Evolutionary conservation across 2,797 vertebrate species (phyloP), one percentile per base, ranked within the genome.

Genomic region (Percopsis omiscomaycus): DNA sequence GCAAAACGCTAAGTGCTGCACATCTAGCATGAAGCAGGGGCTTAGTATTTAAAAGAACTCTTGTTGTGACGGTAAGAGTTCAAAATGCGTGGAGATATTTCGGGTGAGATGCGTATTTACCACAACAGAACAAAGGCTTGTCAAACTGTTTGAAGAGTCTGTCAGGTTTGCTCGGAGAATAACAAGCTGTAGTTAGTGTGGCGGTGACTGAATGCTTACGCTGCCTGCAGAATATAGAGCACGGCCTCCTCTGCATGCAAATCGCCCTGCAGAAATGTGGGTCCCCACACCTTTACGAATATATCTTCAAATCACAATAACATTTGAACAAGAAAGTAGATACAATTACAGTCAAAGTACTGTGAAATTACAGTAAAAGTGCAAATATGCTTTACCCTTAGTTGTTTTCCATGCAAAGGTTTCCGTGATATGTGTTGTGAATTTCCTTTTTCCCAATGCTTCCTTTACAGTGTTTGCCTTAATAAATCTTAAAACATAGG

Each of bases 101-200:
- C 13, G 14, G 55, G 28, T 44, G 55, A 56, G 53, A 37, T 12
- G 27, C 5, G 29, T 55, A n/a, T 15, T 55, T 30, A 55, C 54
- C 8, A 42, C 30, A 15, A 42, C 9, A 32, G 30, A 37, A 55
- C 53, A 37, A 55, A 55, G 53, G 53, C 53, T 55, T 13, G 54
- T 55, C 54, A 37, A 37, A 44, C n/a, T 57, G 15, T 57, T 44
- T 42, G 55, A 56, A 16, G 28, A 56, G 30, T 44, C 13, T 37
- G 55, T 13, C 55, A 15, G 30, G 14, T 56, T 32, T 16, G 32
- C 29, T 16, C 37, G 11, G 37, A 13, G 16, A 58, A 27, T 45
- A 16, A 58, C 27, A 53, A 22, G 27, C 12, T 53, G 9, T 9
- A n/a, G 2, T 16, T 15, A 12, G 15, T n/a, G 37, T 42, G 37